Evolutionary conservation across 2,888 invertebrate species (phyloP), one percentile per base, ranked within the genome.

Genomic region (Lasioglossum oenotherae): DNA sequence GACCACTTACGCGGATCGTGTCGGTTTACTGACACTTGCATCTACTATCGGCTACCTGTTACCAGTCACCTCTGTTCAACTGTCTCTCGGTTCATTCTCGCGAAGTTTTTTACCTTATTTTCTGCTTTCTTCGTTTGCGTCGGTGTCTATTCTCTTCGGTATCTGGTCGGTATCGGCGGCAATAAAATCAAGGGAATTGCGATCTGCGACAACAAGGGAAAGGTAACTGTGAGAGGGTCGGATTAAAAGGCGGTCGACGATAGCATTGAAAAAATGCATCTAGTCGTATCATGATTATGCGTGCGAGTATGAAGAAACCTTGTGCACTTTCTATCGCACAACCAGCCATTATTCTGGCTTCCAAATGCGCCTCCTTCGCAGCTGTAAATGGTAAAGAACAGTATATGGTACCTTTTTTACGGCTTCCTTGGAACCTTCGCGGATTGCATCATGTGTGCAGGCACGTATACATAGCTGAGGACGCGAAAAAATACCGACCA

Each of bases 311-410:
- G 5, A 60, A 60, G 74, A 78, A 82, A 78, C 82, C 78, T 38
- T n/a, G 64, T 75, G 27, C n/a, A 57, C 27, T 46, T 44, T 44
- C 49, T n/a, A 49, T 53, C 35, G 72, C 75, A 73, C 31, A 27
- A 38, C 85, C 78, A 74, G 81, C 86, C 86, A 69, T 53, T 86
- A 76, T 35, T 86, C 41, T 74, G 86, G 86, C 86, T 86, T 86
- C 86, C 69, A 74, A 81, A 78, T 79, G 57, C 41, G 67, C 12
- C 41, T 60, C 71, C 76, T 72, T 38, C 31, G 14, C 19, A 23
- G 12, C 78, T 74, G 49, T 84, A 84, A 46, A 73, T 67, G 64
- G 57, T 49, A 41, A 49, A 67, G 35, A 73, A 57, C 46, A 10
- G 19, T 27, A 67, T 31, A 64, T 79, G 4, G 64, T 46, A 35